These are phyloP conservation scores for Physeter macrocephalus DNA, from an alignment of 2,113 vertebrate genomes.

Conservation along the genomic window DNA sequence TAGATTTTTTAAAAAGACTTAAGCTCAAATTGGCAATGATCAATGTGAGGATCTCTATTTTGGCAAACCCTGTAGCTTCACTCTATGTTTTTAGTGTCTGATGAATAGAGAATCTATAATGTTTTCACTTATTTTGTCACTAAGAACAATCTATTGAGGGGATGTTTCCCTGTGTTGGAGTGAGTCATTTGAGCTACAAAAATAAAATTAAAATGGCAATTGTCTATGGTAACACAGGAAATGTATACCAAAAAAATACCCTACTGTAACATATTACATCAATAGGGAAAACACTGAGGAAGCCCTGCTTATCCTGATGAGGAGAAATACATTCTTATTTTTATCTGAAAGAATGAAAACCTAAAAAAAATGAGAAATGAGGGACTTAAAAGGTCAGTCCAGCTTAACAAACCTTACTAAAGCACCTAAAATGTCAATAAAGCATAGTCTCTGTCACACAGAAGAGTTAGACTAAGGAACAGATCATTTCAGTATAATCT, in stretches of 20 bases:
- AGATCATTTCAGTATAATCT: background rate
- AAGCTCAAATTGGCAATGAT: background rate
- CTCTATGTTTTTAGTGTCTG: background rate
- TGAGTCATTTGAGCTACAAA: slow-evolving; percentile 2
- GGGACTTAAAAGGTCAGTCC: background rate
- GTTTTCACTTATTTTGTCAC: background rate
- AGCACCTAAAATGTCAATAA: background rate
- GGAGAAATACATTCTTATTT: background rate
- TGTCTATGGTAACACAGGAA: background rate
- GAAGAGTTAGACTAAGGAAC: background rate
- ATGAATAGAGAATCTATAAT: background rate
- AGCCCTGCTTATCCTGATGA: background rate
- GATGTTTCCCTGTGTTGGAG: background rate
- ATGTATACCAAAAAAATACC: background rate
- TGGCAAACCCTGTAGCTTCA: background rate
- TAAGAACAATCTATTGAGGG: background rate
- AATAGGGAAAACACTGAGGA: background rate
- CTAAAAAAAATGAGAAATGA: background rate
- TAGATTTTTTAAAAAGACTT: background rate
- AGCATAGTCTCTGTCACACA: background rate
- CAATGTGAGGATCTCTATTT: background rate
- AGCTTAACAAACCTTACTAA: background rate
- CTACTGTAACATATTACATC: background rate
- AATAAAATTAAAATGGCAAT: slow-evolving; percentile 18
- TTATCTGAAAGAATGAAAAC: background rate